phyloP scores from a whole-genome alignment of 2,888 invertebrate species.

The Julus scandinavius region DNA sequence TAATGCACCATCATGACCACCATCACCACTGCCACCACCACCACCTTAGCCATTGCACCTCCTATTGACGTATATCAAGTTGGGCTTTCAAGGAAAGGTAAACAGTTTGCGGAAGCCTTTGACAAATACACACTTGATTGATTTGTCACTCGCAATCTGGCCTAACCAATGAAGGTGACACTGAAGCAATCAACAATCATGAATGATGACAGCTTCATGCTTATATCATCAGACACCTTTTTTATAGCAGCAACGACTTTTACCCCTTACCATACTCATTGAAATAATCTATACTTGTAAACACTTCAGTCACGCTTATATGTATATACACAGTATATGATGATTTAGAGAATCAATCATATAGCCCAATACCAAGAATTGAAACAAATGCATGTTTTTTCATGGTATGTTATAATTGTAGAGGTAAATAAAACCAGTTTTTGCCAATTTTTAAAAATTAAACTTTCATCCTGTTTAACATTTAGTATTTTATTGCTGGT shows the following conservation, averaged over 20 bases:
- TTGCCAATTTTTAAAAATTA: too few relatives aligned
- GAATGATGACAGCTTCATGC: slow-evolving; percentile 41
- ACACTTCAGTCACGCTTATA: too few relatives aligned
- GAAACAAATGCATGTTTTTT: too few relatives aligned
- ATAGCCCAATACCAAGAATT: too few relatives aligned
- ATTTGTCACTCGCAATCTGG: slow-evolving; percentile 43
- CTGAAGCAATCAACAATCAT: slow-evolving; percentile 40
- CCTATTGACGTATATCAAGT: neutral
- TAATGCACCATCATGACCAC: slow-evolving; percentile 43
- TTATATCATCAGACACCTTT: slow-evolving; percentile 5
- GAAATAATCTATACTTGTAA: neutral
- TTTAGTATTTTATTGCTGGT: too few relatives aligned
- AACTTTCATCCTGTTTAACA: too few relatives aligned
- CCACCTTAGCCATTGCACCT: slow-evolving; percentile 3
- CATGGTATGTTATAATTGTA: too few relatives aligned
- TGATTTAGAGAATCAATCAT: too few relatives aligned
- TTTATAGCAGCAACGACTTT: neutral
- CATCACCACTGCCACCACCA: neutral
- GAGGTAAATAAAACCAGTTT: too few relatives aligned
- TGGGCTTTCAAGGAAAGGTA: slow-evolving; percentile 16
- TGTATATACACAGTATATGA: too few relatives aligned
- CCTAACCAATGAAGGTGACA: slow-evolving; percentile 40
- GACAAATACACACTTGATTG: slow-evolving; percentile 28
- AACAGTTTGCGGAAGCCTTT: slow-evolving; percentile 34
- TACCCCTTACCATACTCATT: neutral